These are phyloP conservation scores for Pomatostomus ruficeps DNA, from an alignment of 2,113 vertebrate species.

Conservation along the genomic window DNA sequence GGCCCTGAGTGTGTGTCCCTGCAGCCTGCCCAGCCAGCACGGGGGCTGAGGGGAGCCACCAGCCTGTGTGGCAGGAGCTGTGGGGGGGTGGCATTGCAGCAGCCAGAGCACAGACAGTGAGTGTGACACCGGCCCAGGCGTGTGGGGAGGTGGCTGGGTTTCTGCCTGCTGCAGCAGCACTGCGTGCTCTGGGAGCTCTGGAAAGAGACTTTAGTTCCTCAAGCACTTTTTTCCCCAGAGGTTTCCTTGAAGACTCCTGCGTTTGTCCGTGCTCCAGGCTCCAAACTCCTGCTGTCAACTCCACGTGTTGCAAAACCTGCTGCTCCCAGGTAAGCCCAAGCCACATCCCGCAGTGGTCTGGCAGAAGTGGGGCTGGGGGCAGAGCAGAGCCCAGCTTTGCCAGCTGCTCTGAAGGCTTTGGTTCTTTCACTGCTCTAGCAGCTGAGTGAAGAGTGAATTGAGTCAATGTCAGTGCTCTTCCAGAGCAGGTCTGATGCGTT, in stretches of 20 bases:
- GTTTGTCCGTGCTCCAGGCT: background rate
- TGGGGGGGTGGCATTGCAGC: background rate
- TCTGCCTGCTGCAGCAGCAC: background rate
- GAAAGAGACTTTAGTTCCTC: background rate
- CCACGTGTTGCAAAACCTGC: background rate
- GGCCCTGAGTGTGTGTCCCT: background rate
- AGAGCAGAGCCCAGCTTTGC: background rate
- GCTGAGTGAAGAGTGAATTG: background rate
- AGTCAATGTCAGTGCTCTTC: background rate
- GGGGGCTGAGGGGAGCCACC: background rate
- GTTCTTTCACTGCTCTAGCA: background rate
- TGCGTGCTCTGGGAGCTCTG: background rate
- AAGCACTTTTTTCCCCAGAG: background rate
- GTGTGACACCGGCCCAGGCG: background rate
- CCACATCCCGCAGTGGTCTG: background rate
- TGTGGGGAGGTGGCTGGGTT: background rate
- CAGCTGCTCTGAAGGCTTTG: background rate
- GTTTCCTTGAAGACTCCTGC: conserved; percentile 5
- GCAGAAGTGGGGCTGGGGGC: background rate
- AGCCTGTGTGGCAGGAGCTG: background rate
- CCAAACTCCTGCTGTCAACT: background rate
- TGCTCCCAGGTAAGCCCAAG: conserved; percentile 34
- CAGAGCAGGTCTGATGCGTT: background rate
- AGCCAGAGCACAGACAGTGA: background rate
- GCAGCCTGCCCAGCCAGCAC: background rate